Evolutionary conservation across 1,140 invertebrate species (phyloP).

Genomic region (Musca vetustissima): DNA sequence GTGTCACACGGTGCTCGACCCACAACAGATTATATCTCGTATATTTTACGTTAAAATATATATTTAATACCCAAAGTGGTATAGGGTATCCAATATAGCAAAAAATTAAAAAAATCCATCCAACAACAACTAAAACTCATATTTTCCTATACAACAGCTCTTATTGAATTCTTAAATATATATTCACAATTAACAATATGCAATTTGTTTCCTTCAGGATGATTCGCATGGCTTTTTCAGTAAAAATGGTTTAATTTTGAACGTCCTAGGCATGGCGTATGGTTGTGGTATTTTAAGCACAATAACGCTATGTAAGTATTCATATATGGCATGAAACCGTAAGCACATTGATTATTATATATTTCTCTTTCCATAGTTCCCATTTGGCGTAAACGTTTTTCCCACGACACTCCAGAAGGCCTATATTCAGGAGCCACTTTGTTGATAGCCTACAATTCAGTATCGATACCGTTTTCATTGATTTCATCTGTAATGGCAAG

Average conservation of each 20-base stretch:
- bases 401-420: conserved; percentile 85
- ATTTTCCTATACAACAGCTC: no score
- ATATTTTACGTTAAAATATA: no score
- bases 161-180: no score
- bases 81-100: no score
- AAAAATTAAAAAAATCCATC: no score
- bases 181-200: no score
- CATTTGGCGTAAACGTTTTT: conserved; percentile 82
- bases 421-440: conserved; percentile 83
- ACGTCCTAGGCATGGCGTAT: conserved; percentile 75
- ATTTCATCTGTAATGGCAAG: conserved; percentile 67
- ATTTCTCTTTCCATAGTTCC: conserved; percentile 66
- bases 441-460: conserved; percentile 75
- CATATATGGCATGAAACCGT: no score
- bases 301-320: conserved; percentile 72
- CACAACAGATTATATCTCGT: no score
- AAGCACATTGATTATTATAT: no score
- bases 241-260: conserved; percentile 79
- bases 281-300: conserved; percentile 79
- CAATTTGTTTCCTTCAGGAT: conserved; percentile 60
- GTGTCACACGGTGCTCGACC: no score
- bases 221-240: conserved; percentile 75
- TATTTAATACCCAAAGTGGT: no score
- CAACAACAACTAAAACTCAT: no score
- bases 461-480: conserved; percentile 79